Percentiles rank a stretch among this genome's conserved stretches.
Conservation (phyloP, 2,888 invertebrate species). For the Scaptomyza caliginosa region DNA sequence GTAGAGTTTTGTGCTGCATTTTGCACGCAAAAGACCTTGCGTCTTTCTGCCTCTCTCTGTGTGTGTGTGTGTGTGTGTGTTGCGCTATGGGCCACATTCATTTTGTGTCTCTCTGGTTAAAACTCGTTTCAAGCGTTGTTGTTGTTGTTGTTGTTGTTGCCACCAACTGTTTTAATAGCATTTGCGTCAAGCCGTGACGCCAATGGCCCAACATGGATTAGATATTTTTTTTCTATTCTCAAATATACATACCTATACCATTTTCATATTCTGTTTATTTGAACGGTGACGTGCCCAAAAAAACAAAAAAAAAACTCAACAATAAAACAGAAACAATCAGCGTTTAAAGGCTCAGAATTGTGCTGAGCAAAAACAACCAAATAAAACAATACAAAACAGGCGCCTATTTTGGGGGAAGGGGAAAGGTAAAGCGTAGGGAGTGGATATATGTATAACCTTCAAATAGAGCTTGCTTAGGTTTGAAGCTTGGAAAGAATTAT, state of each 20-base stretch:
- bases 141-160: constrained; percentile 11
- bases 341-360: constrained; percentile 48
- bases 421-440: background rate
- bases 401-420: constrained; percentile 7
- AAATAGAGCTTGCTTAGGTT: background rate
- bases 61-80: background rate
- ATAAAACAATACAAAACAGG: constrained; percentile 18
- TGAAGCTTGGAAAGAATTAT: constrained; percentile 3
- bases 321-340: constrained; percentile 21
- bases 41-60: constrained; percentile 25
- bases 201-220: constrained; percentile 63
- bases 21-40: constrained; percentile 80
- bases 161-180: constrained; percentile 72
- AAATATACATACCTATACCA: background rate
- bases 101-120: constrained; percentile 42
- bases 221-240: constrained; percentile 42
- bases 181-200: constrained; percentile 68
- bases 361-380: constrained; percentile 3
- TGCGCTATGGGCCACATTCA: constrained; percentile 49
- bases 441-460: background rate
- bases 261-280: constrained; percentile 32
- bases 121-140: constrained; percentile 31
- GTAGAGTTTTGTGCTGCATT: constrained; percentile 44
- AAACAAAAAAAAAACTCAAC: constrained; percentile 4
- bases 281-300: constrained; percentile 42